Evolutionary conservation across 2,888 invertebrate genomes (phyloP).

Genomic region (Automeris io): DNA sequence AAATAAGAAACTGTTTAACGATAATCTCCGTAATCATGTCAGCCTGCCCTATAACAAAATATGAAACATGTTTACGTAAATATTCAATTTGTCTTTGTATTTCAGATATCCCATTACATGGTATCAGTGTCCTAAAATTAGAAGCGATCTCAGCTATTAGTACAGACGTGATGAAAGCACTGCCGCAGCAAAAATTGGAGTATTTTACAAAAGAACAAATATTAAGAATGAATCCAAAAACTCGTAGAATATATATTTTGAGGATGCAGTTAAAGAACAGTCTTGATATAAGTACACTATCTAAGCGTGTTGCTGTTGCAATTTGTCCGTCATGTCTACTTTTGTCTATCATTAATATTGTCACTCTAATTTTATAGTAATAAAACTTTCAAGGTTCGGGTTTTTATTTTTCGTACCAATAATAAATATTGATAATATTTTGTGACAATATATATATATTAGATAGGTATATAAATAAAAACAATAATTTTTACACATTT

Average conservation of each 20-base stretch:
- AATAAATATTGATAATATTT: no score
- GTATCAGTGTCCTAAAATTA: conserved; percentile 53
- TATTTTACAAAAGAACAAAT: conserved; percentile 62
- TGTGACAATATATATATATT: no score
- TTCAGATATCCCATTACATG: conserved; percentile 46
- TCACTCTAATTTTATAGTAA: conserved; percentile 1
- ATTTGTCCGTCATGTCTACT: neutral
- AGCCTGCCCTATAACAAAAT: no score
- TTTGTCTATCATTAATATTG: neutral
- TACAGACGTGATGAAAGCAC: conserved; percentile 41
- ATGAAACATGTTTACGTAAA: no score
- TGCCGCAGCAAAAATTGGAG: conserved; percentile 47
- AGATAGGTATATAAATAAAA: no score
- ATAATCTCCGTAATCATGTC: no score
- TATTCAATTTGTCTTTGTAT: neutral
- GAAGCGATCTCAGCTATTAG: conserved; percentile 56
- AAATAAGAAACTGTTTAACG: no score
- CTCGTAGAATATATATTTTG: conserved; percentile 53
- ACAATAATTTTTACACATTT: no score
- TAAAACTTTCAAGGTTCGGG: conserved; percentile 3
- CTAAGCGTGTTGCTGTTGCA: conserved; percentile 16
- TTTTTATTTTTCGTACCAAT: no score
- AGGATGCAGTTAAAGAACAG: conserved; percentile 52
- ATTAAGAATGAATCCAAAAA: conserved; percentile 46
- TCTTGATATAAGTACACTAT: conserved; percentile 47